Evolutionary conservation across 1,140 invertebrate genomes (phyloP).

Genomic region (Trichonephila inaurata): DNA sequence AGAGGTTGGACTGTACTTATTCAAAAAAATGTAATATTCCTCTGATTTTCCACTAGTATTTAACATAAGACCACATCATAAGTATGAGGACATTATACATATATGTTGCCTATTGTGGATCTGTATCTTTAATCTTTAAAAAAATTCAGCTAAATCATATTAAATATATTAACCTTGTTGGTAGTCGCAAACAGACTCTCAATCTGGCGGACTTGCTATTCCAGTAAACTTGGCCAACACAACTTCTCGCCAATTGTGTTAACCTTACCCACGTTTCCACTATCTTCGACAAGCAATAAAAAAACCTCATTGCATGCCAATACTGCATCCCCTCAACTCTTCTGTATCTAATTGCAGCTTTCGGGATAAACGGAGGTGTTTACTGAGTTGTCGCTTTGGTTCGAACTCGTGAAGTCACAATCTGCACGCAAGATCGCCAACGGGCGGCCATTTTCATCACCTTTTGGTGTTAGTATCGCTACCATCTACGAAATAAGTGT

Average conservation of each 20-base stretch:
- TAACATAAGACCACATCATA: background rate
- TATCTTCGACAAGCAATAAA: background rate
- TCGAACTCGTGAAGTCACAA: slow-evolving; percentile 65
- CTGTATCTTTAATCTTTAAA: background rate
- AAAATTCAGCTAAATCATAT: background rate
- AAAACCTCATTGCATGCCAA: slow-evolving; percentile 54
- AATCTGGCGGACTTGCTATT: too few species aligned
- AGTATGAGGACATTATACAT: background rate
- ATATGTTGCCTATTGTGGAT: background rate
- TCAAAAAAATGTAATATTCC: too few species aligned
- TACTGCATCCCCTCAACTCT: slow-evolving; percentile 49
- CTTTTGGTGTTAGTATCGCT: slow-evolving; percentile 55
- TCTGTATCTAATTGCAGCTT: slow-evolving; percentile 59
- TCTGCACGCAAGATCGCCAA: slow-evolving; percentile 64
- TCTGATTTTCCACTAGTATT: too few species aligned
- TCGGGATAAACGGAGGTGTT: slow-evolving; percentile 51
- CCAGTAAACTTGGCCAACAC: background rate
- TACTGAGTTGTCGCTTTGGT: background rate
- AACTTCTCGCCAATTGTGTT: background rate
- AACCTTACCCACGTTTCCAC: background rate
- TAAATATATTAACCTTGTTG: too few species aligned
- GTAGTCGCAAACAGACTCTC: too few species aligned
- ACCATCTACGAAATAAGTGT: slow-evolving; percentile 24
- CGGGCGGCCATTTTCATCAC: slow-evolving; percentile 34
- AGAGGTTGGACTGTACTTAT: too few species aligned